Base-by-base conservation (phyloP, 2,113 vertebrate genomes). In the Platichthys stellatus region DNA sequence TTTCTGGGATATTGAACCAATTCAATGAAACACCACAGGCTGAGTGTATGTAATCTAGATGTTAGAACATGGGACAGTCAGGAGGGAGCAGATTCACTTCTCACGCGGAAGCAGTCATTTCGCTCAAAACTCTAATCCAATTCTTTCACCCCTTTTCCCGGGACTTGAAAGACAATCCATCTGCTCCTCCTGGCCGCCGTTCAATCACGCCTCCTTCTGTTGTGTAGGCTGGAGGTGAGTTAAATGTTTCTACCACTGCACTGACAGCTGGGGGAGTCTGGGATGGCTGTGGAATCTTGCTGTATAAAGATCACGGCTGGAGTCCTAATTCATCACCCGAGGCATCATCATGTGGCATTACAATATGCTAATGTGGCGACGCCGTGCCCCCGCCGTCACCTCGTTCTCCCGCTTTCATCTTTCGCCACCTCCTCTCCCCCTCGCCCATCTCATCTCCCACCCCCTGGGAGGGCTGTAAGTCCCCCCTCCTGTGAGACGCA, bases 331-430 rank as follows among this genome's bases (percentile, higher is more conserved):
- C 88, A 90, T 90, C 86, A 88, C 86, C 87, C 80, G 81, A 60
- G 86, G 88, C 83, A 64, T 91, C 84, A 90, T 88, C 84, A 83
- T 82, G 88, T 86, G 81, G 89, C 82, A 88, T 93, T 91, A 92
- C 86, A 90, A 92, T 92, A 94, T 94, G 92, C 86, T 92, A 93
- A 92, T 93, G 72, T 43, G 0, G 78, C 76, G 51, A 76, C 82
- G 49, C 12, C n/a, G 53, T 84, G 79, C 72, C 83, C 86, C 85
- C 72, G 6, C 82, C 47, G 57, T 89, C 83, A 83, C 64, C 89
- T 78, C 69, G 5, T 60, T 68, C 64, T 21, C 63, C 63, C 58
- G 24, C 73, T 84, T 83, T 89, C 83, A 86, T 87, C 81, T 80
- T n/a, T 77, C 63, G 68, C 20, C 20, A 8, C 10, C 10, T 2